Evolutionary conservation across 2,113 vertebrate species (phyloP).

Genomic region (Lagenorhynchus albirostris): DNA sequence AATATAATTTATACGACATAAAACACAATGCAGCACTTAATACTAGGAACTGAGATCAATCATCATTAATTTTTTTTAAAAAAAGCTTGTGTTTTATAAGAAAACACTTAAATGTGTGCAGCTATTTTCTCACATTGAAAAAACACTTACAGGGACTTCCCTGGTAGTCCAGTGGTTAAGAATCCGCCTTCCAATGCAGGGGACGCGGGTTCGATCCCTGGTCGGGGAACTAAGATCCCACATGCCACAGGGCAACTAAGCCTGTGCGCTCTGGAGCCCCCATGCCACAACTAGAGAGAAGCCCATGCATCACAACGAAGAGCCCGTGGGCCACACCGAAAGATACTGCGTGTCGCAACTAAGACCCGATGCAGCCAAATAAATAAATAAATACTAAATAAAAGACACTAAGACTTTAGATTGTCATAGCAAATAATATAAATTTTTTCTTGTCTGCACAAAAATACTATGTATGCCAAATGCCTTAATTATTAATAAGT

Average conservation of each 20-base stretch:
- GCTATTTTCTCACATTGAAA: slow-evolving; percentile 12
- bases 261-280: too few species aligned
- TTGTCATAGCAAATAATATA: not conserved
- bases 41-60: not conserved
- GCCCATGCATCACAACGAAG: too few species aligned
- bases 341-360: too few species aligned
- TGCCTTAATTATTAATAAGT: not conserved
- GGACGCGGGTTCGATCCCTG: too few species aligned
- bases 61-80: not conserved
- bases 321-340: too few species aligned
- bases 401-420: not conserved
- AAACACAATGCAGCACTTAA: not conserved
- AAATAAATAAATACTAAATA: not conserved
- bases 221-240: too few species aligned
- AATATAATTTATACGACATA: not conserved
- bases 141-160: not conserved
- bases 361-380: too few species aligned
- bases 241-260: too few species aligned
- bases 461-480: not conserved
- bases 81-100: not conserved
- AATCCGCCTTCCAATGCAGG: too few species aligned
- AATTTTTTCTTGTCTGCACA: not conserved
- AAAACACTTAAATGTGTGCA: not conserved
- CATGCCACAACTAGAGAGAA: too few species aligned
- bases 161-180: too few species aligned